Conservation (phyloP, 2,113 vertebrate genomes). For the Ciconia maguari region DNA sequence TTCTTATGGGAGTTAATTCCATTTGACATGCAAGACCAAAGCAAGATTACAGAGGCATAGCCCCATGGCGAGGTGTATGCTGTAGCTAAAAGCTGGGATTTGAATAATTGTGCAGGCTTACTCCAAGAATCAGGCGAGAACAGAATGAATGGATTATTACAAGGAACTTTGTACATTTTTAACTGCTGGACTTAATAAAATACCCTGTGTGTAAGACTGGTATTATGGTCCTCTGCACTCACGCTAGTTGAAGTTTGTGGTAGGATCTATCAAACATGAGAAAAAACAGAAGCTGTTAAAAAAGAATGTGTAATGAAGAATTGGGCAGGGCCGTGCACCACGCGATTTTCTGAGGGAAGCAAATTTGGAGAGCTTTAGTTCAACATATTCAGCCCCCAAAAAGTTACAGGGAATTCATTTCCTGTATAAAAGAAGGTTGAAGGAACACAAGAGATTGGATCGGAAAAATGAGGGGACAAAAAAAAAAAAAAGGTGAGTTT, state of each 20-base stretch:
- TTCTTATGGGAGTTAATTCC: conserved; percentile 99
- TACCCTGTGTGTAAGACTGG: conserved; percentile 73
- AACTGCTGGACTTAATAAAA: conserved; percentile 93
- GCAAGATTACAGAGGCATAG: conserved; percentile 96
- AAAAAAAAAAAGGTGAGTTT: conserved; percentile 44
- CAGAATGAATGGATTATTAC: conserved; percentile 99
- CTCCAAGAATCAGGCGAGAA: conserved; percentile 94
- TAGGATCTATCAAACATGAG: conserved; percentile 70
- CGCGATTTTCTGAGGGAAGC: conserved; percentile 56
- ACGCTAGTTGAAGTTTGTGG: conserved; percentile 69
- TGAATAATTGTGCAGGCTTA: conserved; percentile 99
- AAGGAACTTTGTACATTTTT: conserved; percentile 92
- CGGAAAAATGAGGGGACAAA: conserved; percentile 30
- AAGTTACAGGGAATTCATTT: conserved; percentile 55
- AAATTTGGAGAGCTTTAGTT: conserved; percentile 63
- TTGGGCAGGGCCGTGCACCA: conserved; percentile 58
- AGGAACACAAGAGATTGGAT: conserved; percentile 22
- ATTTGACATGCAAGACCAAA: conserved; percentile 99
- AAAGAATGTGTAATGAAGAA: conserved; percentile 73
- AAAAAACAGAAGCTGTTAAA: conserved; percentile 70
- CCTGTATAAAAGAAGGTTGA: conserved; percentile 56
- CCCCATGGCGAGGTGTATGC: conserved; percentile 97
- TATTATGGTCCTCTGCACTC: conserved; percentile 73
- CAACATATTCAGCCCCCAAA: conserved; percentile 66
- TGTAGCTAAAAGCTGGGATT: conserved; percentile 99